Evolutionary conservation across 1,140 invertebrate species (phyloP).

Genomic region (Papilio aristodemus): DNA sequence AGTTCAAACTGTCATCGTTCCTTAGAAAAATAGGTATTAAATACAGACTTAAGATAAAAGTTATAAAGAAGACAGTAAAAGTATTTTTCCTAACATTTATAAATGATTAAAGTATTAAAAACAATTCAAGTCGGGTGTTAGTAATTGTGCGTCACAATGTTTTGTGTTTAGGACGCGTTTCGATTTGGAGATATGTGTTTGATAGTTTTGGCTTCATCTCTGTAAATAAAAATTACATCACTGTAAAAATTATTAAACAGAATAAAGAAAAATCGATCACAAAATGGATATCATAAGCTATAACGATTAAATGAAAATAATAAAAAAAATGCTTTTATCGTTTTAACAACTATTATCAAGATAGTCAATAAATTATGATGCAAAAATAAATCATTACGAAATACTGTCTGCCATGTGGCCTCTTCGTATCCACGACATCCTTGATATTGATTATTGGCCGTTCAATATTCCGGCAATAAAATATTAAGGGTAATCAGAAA

Average conservation of each 20-base stretch:
- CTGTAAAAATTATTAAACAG: background rate
- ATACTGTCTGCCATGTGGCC: constrained; percentile 11
- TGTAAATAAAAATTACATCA: constrained; percentile 51
- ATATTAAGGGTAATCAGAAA: background rate
- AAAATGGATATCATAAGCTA: background rate
- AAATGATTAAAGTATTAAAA: constrained; percentile 46
- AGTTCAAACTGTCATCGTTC: constrained; percentile 38
- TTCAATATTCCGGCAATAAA: constrained; percentile 18
- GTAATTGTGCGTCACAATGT: constrained; percentile 69
- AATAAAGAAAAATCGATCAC: background rate
- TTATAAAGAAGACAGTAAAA: constrained; percentile 39
- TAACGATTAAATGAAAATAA: background rate
- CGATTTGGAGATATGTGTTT: constrained; percentile 52
- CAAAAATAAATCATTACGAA: constrained; percentile 2
- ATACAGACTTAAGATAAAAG: constrained; percentile 34
- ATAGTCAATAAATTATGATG: background rate
- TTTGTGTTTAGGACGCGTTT: constrained; percentile 60
- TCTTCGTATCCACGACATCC: constrained; percentile 15
- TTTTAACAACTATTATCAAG: no score
- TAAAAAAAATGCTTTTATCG: no score
- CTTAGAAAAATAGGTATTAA: constrained; percentile 49
- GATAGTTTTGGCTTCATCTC: constrained; percentile 70
- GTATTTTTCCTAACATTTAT: constrained; percentile 39
- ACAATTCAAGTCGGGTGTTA: constrained; percentile 44
- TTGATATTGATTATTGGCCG: constrained; percentile 22